These are phyloP conservation scores for Tanaodytes sp. DNA, from an alignment of 2,888 invertebrate genomes.

Conservation along the genomic window DNA sequence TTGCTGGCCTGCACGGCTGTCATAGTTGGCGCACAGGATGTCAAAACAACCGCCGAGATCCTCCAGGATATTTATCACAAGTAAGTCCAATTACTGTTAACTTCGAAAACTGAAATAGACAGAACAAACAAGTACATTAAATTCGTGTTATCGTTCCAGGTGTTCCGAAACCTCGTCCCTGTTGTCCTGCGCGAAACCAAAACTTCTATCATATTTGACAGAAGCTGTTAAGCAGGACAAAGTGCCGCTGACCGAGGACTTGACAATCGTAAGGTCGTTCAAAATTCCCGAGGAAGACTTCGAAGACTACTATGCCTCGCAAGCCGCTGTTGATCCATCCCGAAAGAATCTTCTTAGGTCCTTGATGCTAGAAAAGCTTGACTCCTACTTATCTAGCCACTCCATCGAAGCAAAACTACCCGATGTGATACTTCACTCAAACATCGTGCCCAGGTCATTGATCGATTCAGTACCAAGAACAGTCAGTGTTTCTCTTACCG, in stretches of 20 bases:
- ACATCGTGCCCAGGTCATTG: conserved; percentile 78
- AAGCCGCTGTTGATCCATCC: conserved; percentile 62
- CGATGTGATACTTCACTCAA: conserved; percentile 74
- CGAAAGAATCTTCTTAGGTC: conserved; percentile 69
- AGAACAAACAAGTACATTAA: conserved; percentile 5
- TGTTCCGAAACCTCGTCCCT: conserved; percentile 68
- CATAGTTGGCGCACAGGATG: conserved; percentile 59
- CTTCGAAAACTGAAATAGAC: background rate
- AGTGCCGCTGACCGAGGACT: conserved; percentile 84
- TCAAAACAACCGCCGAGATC: conserved; percentile 64
- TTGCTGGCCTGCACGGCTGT: conserved; percentile 62
- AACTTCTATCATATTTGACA: conserved; percentile 83
- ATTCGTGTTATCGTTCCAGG: conserved; percentile 50
- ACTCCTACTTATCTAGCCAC: conserved; percentile 83
- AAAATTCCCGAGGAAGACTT: conserved; percentile 65
- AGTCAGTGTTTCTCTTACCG: conserved; percentile 81
- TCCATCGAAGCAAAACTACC: conserved; percentile 84
- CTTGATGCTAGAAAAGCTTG: conserved; percentile 81
- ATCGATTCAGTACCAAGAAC: conserved; percentile 79
- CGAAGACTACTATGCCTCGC: conserved; percentile 71
- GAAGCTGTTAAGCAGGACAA: conserved; percentile 79
- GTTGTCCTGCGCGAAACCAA: conserved; percentile 81
- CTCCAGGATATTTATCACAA: conserved; percentile 68
- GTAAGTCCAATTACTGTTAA: conserved; percentile 56
- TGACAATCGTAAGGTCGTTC: conserved; percentile 80